Base-by-base conservation (phyloP, 2,888 invertebrate genomes). In the Ephialtes manifestator region DNA sequence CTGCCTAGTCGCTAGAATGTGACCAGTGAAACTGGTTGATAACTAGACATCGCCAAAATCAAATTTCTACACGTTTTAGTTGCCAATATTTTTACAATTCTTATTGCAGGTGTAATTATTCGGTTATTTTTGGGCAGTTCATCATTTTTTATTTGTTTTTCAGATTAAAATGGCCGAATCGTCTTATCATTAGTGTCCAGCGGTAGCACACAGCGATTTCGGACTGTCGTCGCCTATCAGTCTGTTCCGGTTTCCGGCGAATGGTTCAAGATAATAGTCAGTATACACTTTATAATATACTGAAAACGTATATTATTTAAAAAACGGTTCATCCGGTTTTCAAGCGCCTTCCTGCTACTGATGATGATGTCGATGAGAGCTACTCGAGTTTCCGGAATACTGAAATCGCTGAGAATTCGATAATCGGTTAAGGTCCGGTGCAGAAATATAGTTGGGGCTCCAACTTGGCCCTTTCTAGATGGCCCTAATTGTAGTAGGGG, bases 161-260 rank as follows among this genome's bases (percentile, higher is more conserved):
- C 20, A 43, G 75, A 84, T 84, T 76, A 70, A 86, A 86, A 87
- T 85, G 86, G 87, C 81, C 63, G 46, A 63, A 46, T 72, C 58
- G 18, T 71, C 43, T 51, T 72, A 58, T 53, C 39, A 53, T 60
- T 46, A 10, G 11, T 48, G 58, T 31, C 18, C 13, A 55, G 46
- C 68, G 35, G 78, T 67, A 79, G 24, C 72, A 68, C 55, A 65
- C 18, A 63, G 68, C 71, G 71, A 53, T 70, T 82, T 74, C 81
- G 74, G 70, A 51, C 55, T 43, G 51, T 72, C 72, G 72, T 35
- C 48, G 48, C 60, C 67, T 84, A 84, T 81, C 84, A 68, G 68
- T 76, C 84, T 58, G 71, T 89, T 88, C 87, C 86, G 79, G 86
- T 89, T 89, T 90, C 87, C 84, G 84, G 83, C 43, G 81, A 85